These are phyloP conservation scores for Epinotia bilunana DNA, from an alignment of 2,888 invertebrate genomes.

Conservation along the genomic window DNA sequence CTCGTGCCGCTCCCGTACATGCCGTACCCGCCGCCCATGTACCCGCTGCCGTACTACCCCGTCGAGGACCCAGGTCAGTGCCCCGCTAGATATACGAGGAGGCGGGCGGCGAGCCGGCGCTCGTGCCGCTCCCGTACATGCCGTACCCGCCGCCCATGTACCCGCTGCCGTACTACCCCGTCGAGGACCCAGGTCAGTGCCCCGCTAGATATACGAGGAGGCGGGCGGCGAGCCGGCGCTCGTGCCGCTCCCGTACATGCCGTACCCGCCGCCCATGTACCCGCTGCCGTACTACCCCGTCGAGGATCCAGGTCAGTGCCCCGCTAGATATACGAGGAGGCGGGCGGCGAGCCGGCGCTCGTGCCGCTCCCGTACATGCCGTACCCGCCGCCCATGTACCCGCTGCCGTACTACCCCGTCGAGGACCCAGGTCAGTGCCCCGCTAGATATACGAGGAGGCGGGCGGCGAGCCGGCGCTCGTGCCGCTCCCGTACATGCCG, in stretches of 20 bases:
- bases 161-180: constrained; percentile 75
- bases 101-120: constrained; percentile 57
- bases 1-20: constrained; percentile 72
- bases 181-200: constrained; percentile 70
- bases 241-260: constrained; percentile 71
- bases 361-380: constrained; percentile 72
- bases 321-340: constrained; percentile 47
- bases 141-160: constrained; percentile 79
- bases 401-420: constrained; percentile 74
- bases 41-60: constrained; percentile 77
- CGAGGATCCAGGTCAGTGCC: constrained; percentile 68
- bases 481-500: constrained; percentile 72
- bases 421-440: constrained; percentile 68
- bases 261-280: constrained; percentile 79
- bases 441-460: constrained; percentile 47
- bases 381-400: constrained; percentile 79
- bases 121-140: constrained; percentile 72
- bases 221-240: constrained; percentile 60
- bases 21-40: constrained; percentile 78
- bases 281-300: constrained; percentile 76
- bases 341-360: constrained; percentile 60
- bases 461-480: constrained; percentile 60
- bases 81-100: constrained; percentile 47
- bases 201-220: constrained; percentile 47
- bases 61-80: constrained; percentile 70